Evolutionary conservation across 23 tunicate species (phyloP).

Genomic region (Pegea sp.): DNA sequence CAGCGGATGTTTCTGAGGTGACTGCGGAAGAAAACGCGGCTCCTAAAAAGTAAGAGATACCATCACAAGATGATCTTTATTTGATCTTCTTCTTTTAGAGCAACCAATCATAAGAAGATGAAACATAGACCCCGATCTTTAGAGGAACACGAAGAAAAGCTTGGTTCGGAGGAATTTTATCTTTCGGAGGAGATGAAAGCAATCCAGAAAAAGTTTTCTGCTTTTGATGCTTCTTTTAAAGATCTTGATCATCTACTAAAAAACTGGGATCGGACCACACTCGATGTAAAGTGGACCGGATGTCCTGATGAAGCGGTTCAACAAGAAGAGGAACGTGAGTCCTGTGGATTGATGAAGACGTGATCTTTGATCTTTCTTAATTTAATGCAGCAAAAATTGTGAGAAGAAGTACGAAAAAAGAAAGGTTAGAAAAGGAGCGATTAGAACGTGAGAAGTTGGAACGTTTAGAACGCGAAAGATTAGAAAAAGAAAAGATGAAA

Average conservation of each 20-base stretch:
- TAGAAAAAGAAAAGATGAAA: constrained; percentile 53
- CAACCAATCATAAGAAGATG: constrained; percentile 14
- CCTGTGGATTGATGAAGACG: constrained; percentile 1
- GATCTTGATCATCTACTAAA: constrained; percentile 28
- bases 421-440: constrained; percentile 28
- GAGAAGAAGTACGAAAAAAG: constrained; percentile 6
- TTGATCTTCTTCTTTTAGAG: not conserved
- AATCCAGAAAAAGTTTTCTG: constrained; percentile 29
- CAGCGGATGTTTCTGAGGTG: constrained; percentile 51
- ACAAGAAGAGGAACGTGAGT: constrained; percentile 2
- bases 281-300: constrained; percentile 29
- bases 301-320: constrained; percentile 25
- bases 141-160: constrained; percentile 51
- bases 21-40: constrained; percentile 37
- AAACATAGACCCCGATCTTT: constrained; percentile 41
- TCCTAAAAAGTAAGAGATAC: constrained; percentile 44
- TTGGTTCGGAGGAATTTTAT: too few species aligned
- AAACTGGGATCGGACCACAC: constrained; percentile 55
- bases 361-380: not conserved
- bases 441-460: constrained; percentile 49
- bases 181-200: constrained; percentile 39
- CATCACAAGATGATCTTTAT: not conserved
- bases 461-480: constrained; percentile 38
- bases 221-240: constrained; percentile 32
- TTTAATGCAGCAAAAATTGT: too few species aligned